Conservation (phyloP, 2,888 invertebrate genomes). For the Unio delphinus region DNA sequence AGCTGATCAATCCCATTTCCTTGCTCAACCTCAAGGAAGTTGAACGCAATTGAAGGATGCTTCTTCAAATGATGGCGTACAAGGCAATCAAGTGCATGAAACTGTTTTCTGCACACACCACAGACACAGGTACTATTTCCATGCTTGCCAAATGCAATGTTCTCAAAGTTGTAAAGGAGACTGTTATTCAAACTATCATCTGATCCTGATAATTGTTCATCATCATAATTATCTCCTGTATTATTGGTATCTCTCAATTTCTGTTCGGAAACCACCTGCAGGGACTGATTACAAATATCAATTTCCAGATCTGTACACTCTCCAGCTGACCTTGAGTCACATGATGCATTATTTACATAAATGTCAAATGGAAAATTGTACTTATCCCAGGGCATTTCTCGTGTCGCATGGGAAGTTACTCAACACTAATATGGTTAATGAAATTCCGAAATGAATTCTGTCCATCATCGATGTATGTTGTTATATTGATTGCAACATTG, state of each 20-base stretch:
- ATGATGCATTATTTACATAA: no score
- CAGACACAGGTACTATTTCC: slow-evolving; percentile 89
- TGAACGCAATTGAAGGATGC: slow-evolving; percentile 90
- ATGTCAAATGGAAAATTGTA: slow-evolving; percentile 55
- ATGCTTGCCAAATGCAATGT: slow-evolving; percentile 74
- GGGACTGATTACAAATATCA: no score
- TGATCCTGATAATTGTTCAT: no score
- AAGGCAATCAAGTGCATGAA: slow-evolving; percentile 78
- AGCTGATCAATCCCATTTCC: slow-evolving; percentile 54
- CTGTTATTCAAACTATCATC: slow-evolving; percentile 11
- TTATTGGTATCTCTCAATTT: no score
- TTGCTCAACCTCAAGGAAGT: slow-evolving; percentile 71
- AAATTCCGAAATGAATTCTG: slow-evolving; percentile 73
- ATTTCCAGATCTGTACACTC: no score
- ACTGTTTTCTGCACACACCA: slow-evolving; percentile 86
- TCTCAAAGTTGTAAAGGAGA: slow-evolving; percentile 40
- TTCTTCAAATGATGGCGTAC: slow-evolving; percentile 85
- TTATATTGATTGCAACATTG: slow-evolving; percentile 83
- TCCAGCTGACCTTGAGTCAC: no score
- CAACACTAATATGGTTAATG: slow-evolving; percentile 41
- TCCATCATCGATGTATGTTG: slow-evolving; percentile 88
- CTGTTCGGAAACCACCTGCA: no score
- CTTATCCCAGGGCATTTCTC: slow-evolving; percentile 40
- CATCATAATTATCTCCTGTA: no score
- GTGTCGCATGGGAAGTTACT: slow-evolving; percentile 19